A percentile compares a stretch with the other conserved stretches of the same genome.
These are phyloP conservation scores for Anoplolepis gracilipes DNA, from an alignment of 1,140 invertebrate genomes.

Conservation along the genomic window DNA sequence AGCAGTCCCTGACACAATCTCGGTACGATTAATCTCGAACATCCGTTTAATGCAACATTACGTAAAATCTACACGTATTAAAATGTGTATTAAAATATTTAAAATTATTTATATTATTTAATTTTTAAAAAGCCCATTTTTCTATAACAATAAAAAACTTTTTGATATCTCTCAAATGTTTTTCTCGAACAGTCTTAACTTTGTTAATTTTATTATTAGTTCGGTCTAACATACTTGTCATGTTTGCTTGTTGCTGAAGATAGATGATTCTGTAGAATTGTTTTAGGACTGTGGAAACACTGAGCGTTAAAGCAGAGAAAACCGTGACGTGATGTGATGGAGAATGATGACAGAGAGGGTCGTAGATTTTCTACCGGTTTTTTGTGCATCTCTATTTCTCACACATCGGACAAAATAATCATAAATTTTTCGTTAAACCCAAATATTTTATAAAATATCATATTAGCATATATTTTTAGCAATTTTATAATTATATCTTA, in stretches of 20 bases:
- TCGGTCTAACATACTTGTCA: constrained; percentile 21
- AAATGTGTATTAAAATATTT: not conserved
- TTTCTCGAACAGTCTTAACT: not conserved
- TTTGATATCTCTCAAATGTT: not conserved
- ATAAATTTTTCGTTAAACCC: not conserved
- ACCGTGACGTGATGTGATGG: constrained; percentile 28
- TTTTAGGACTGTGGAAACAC: constrained; percentile 48
- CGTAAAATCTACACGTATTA: not conserved
- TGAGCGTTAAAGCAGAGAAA: constrained; percentile 45
- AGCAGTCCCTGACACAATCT: constrained; percentile 14
- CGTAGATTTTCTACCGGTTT: constrained; percentile 1
- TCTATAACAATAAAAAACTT: constrained; percentile 12
- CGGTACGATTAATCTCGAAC: constrained; percentile 17
- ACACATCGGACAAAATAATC: not conserved
- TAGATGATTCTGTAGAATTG: constrained; percentile 32
- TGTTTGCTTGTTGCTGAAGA: constrained; percentile 46
- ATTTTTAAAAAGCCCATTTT: not conserved
- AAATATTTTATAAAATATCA: not conserved
- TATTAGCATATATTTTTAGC: not conserved
- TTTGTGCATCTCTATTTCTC: constrained; percentile 6
- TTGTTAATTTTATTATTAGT: constrained; percentile 20
- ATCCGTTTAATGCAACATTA: not conserved
- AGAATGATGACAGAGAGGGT: constrained; percentile 32
- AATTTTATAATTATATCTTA: not conserved
- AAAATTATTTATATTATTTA: no score